phyloP scores from a whole-genome alignment of 2,797 vertebrate species.

The Sebastes cheni region DNA sequence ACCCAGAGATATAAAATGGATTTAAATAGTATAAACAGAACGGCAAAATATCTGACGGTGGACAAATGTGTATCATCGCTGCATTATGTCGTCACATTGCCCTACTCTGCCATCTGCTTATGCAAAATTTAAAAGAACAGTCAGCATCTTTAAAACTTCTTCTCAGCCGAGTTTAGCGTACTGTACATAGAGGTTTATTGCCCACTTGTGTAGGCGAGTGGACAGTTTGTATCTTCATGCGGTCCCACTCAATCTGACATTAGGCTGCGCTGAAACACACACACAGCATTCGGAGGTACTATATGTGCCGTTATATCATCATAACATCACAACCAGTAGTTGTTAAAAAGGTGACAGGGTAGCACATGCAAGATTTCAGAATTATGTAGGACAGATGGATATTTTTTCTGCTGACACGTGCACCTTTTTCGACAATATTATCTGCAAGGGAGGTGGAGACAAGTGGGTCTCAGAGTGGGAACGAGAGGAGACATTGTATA shows the following conservation, averaged over 20 bases:
- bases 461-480: background rate
- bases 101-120: background rate
- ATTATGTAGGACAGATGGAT: too few species aligned
- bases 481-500: background rate
- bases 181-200: conserved; percentile 26
- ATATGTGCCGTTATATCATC: background rate
- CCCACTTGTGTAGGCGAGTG: conserved; percentile 62
- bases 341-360: too few species aligned
- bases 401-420: background rate
- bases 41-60: background rate
- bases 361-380: too few species aligned
- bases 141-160: background rate
- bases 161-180: background rate
- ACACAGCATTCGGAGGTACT: background rate
- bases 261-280: conserved; percentile 17
- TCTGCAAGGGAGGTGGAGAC: background rate
- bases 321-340: background rate
- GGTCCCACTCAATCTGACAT: conserved; percentile 56
- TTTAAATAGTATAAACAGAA: background rate
- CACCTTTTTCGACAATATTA: background rate
- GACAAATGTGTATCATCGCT: background rate
- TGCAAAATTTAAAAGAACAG: background rate
- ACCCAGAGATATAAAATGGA: background rate
- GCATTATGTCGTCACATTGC: background rate
- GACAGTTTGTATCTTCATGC: conserved; percentile 36